Evolutionary conservation across 2,888 invertebrate species (phyloP), one percentile per base, ranked within the genome.

Genomic region (Phortica magna): DNA sequence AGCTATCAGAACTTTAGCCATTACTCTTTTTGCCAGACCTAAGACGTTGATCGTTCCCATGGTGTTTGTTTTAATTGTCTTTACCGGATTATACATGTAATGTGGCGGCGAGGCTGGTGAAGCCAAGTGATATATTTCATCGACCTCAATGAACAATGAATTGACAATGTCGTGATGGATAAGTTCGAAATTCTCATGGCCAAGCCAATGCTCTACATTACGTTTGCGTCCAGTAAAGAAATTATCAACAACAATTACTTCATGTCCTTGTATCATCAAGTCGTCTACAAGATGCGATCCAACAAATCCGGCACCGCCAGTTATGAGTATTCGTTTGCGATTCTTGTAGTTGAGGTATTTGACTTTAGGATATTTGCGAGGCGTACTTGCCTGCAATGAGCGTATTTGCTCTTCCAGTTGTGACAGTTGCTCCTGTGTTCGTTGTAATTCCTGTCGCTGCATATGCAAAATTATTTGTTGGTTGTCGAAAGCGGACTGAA

Each of bases 41-140:
- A 98, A 93, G 93, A 98, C 96, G 92, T 98, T 98, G 78, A 98
- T 98, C 42, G 98, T 98, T 74, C 92, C 99, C 90, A 99, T 94
- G 0, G 99, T 98, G 92, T 99, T 99, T 0, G 99, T 99, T 92
- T 99, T 99, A 82, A 99, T 97, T 17, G 99, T 99, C 93, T 99
- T 99, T 3, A 99, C 99, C 43, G 99, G 99, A 93, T 99, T 99
- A 90, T 97, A 96, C 99, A 99, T 99, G 91, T 99, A 99, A 93
- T 99, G 99, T 0, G 98, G 99, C 31, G 99, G 99, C 83, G 98
- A 98, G 1, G 99, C 99, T 10, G 99, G 99, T 90, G 99, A 99
- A 19, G 99, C 99, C 89, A 99, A 93, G 91, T 99, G 99, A 92
- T 99, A 99, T 89, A 99, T 99, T 93, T 99, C 96, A 92, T 97